A percentile compares a stretch with the other conserved stretches of the same genome.
These are phyloP conservation scores for Atherinomorus stipes DNA, from an alignment of 2,113 vertebrate species.

Conservation along the genomic window DNA sequence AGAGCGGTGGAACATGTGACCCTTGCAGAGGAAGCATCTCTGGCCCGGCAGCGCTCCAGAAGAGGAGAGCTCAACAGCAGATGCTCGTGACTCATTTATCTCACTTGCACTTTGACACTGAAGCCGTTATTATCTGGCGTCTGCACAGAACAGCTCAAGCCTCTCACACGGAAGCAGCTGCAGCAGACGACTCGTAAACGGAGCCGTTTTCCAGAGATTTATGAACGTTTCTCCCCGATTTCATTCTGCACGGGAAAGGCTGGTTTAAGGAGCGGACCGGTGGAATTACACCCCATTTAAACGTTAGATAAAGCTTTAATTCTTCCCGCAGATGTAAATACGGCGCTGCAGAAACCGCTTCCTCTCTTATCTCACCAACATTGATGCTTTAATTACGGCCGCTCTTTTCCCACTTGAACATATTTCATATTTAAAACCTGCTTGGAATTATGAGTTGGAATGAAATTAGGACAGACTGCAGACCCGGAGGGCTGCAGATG, in stretches of 20 bases:
- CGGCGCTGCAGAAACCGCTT: neutral
- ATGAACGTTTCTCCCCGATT: conserved; percentile 47
- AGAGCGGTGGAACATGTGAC: conserved; percentile 14
- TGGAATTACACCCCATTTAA: neutral
- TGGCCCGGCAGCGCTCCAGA: conserved; percentile 44
- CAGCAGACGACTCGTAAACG: conserved; percentile 53
- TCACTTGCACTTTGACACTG: conserved; percentile 77
- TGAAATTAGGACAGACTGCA: neutral
- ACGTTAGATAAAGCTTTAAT: neutral
- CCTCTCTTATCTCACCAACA: neutral
- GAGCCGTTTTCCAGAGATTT: conserved; percentile 69
- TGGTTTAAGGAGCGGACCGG: neutral
- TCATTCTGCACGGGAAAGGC: neutral
- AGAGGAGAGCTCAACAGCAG: conserved; percentile 66
- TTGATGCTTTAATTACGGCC: neutral
- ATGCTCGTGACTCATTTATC: conserved; percentile 75
- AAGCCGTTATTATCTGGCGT: conserved; percentile 73
- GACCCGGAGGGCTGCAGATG: neutral
- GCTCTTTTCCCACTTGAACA: neutral
- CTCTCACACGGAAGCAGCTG: conserved; percentile 62
- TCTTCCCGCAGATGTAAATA: neutral
- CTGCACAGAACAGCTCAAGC: conserved; percentile 65
- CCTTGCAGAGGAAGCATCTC: conserved; percentile 43
- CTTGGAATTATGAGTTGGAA: neutral
- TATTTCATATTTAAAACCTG: neutral